These are phyloP conservation scores for Penaeus indicus DNA, from an alignment of 1,140 invertebrate genomes.

Conservation along the genomic window DNA sequence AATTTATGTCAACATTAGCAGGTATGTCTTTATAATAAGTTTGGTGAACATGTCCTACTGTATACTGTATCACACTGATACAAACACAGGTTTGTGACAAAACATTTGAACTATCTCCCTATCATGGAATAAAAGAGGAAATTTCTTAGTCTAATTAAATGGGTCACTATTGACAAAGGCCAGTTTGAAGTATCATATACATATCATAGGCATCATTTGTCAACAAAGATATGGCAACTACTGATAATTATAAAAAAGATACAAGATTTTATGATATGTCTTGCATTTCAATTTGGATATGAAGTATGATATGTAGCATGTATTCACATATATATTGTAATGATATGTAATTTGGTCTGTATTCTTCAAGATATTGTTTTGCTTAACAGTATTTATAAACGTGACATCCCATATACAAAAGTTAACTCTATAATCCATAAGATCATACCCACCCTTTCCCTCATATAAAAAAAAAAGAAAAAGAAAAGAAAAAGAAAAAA, in stretches of 20 bases:
- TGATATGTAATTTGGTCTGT: constrained; percentile 55
- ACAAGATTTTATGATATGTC: constrained; percentile 60
- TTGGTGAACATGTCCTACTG: constrained; percentile 41
- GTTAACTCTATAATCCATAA: constrained; percentile 34
- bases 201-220: constrained; percentile 39
- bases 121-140: constrained; percentile 45
- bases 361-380: constrained; percentile 38
- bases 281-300: constrained; percentile 57
- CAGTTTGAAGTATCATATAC: constrained; percentile 44
- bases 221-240: constrained; percentile 49
- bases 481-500: too few species aligned
- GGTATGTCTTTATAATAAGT: not conserved
- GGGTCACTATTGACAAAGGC: constrained; percentile 46
- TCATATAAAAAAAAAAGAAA: constrained; percentile 12
- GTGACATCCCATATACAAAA: constrained; percentile 23
- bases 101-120: constrained; percentile 48
- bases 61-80: constrained; percentile 51
- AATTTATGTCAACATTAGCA: constrained; percentile 37
- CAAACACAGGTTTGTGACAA: constrained; percentile 55
- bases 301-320: constrained; percentile 58
- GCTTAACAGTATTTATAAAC: constrained; percentile 21
- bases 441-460: constrained; percentile 33
- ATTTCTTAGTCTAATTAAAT: constrained; percentile 46
- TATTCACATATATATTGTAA: constrained; percentile 32
- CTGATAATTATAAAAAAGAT: constrained; percentile 50